Percentiles rank a stretch among this genome's conserved stretches.
Evolutionary conservation across 2,113 vertebrate species (phyloP).

Genomic region (Tyto alba): DNA sequence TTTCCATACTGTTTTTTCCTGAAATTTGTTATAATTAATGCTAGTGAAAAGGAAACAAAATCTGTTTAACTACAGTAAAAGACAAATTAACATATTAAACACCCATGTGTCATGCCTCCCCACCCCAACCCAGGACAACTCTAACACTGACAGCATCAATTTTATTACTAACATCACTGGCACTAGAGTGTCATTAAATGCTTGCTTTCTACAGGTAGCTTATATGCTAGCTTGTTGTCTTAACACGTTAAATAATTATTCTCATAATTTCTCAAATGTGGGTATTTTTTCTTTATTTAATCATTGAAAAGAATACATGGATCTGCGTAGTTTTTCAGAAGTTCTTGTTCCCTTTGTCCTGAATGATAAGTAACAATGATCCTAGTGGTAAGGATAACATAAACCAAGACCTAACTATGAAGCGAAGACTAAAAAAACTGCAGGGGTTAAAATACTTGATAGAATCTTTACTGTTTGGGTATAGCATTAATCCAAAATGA

Average conservation of each 20-base stretch:
- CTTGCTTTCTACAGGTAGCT: background rate
- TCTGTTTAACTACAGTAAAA: background rate
- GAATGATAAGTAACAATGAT: background rate
- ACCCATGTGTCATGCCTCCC: background rate
- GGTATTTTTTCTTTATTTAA: background rate
- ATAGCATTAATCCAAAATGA: constrained; percentile 2
- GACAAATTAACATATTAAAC: background rate
- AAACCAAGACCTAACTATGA: background rate
- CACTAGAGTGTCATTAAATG: background rate
- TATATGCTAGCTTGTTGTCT: background rate
- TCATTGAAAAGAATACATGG: background rate
- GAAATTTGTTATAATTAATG: background rate
- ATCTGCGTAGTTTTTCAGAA: background rate
- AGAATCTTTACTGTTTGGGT: background rate
- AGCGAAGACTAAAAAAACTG: background rate
- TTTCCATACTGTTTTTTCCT: background rate
- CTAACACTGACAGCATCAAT: background rate
- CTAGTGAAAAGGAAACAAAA: background rate
- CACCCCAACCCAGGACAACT: background rate
- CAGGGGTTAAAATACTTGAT: background rate
- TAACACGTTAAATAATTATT: background rate
- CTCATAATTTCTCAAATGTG: background rate
- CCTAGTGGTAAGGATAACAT: background rate
- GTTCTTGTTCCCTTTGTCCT: background rate
- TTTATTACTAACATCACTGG: background rate